These are phyloP conservation scores for Pollenia amentaria DNA, from an alignment of 2,888 invertebrate species.

Conservation along the genomic window DNA sequence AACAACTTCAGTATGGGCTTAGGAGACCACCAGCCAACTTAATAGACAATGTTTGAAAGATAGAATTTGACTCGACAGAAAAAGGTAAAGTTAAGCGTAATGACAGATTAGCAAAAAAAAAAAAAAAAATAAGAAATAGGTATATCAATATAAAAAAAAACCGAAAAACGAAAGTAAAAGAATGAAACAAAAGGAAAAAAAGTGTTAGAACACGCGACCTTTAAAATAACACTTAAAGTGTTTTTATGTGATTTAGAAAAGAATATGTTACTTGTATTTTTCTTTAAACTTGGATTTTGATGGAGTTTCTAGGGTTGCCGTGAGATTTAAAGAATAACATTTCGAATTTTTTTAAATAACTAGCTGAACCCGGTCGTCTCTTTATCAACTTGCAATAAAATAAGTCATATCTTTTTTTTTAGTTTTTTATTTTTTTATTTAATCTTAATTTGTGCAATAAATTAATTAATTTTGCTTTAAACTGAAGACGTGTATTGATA, in stretches of 20 bases:
- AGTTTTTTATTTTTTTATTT: no score
- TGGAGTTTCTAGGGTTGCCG: neutral
- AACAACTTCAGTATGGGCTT: conserved; percentile 36
- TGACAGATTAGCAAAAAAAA: conserved; percentile 12
- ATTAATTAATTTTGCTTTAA: no score
- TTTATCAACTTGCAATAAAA: no score
- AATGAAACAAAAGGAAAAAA: neutral
- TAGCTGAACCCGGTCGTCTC: no score
- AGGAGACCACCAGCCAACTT: conserved; percentile 12
- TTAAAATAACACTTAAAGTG: conserved; percentile 66
- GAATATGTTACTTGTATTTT: neutral
- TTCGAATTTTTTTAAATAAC: neutral
- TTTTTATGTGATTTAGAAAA: conserved; percentile 55
- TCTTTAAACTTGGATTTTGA: neutral
- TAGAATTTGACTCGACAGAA: conserved; percentile 42
- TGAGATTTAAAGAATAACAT: neutral
- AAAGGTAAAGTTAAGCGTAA: conserved; percentile 28
- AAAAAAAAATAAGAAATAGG: no score
- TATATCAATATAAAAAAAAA: neutral
- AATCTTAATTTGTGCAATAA: no score
- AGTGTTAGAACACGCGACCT: conserved; percentile 56
- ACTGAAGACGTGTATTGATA: no score
- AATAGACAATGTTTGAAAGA: conserved; percentile 17
- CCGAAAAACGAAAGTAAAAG: neutral
- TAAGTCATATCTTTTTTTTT: no score